Evolutionary conservation across 2,797 vertebrate species (phyloP).

Genomic region (Tapirus indicus): DNA sequence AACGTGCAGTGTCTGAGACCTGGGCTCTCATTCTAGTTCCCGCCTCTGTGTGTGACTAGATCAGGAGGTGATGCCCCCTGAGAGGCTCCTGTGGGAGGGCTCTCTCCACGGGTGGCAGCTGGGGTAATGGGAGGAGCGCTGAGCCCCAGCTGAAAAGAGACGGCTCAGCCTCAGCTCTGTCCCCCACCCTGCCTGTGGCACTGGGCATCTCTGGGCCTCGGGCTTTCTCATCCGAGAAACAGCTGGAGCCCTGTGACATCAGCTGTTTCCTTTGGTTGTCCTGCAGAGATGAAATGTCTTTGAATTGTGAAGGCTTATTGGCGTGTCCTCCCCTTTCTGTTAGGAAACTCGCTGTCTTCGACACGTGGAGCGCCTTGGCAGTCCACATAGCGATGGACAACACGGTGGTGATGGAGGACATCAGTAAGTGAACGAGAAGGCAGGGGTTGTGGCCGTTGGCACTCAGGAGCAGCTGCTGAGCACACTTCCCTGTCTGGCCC

Average conservation of each 20-base stretch:
- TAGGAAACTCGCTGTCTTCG: constrained; percentile 97
- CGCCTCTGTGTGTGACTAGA: neutral
- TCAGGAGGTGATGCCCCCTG: neutral
- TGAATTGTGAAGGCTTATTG: neutral
- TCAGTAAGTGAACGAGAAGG: constrained; percentile 92
- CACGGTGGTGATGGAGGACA: constrained; percentile 98
- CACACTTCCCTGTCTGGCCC: neutral
- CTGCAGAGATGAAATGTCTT: rapidly evolving
- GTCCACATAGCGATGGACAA: constrained; percentile 99
- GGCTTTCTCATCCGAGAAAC: neutral
- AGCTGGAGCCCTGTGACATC: too few relatives aligned
- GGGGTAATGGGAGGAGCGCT: rapidly evolving
- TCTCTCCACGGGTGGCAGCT: rapidly evolving
- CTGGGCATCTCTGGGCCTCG: neutral
- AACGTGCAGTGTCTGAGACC: rapidly evolving
- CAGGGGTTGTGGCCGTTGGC: neutral
- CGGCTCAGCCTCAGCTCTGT: neutral
- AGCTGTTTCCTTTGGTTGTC: rapidly evolving
- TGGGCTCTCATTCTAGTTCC: neutral
- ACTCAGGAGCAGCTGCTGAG: neutral
- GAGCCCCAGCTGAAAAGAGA: neutral
- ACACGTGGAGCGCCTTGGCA: constrained; percentile 96
- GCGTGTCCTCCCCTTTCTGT: neutral
- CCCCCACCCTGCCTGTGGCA: neutral
- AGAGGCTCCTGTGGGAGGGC: rapidly evolving